Conservation (phyloP, 2,888 invertebrate species). For the Epiblema foenella region DNA sequence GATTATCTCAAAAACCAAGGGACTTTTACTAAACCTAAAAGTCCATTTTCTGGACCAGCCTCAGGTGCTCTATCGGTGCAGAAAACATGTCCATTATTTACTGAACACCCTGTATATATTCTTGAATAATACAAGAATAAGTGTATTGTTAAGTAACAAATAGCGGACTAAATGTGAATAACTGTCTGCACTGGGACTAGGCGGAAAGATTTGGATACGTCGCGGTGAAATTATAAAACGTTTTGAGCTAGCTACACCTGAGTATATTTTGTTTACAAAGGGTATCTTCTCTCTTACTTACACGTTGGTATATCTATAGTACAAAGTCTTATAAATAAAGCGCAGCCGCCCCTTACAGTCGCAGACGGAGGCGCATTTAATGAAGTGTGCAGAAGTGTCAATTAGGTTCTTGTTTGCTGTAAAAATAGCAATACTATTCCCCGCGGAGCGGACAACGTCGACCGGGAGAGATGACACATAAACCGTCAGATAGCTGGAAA, state of each 20-base stretch:
- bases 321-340: conserved; percentile 18
- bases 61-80: too few species aligned
- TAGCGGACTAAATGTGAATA: too few species aligned
- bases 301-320: neutral
- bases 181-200: too few species aligned
- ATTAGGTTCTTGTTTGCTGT: conserved; percentile 60
- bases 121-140: too few species aligned
- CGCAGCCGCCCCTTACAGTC: conserved; percentile 49
- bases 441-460: conserved; percentile 47
- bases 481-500: conserved; percentile 38
- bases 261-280: neutral
- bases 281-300: neutral
- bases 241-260: neutral
- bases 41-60: too few species aligned
- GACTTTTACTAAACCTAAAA: too few species aligned
- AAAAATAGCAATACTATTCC: conserved; percentile 54
- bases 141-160: too few species aligned
- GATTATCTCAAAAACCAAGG: too few species aligned
- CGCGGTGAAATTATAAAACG: neutral
- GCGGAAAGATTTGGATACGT: neutral
- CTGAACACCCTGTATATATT: too few species aligned
- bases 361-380: conserved; percentile 55
- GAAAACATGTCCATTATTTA: too few species aligned
- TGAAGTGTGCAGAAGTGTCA: conserved; percentile 66
- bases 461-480: conserved; percentile 39